Base-by-base conservation (phyloP, 2,113 vertebrate species). In the Silurus asotus region DNA sequence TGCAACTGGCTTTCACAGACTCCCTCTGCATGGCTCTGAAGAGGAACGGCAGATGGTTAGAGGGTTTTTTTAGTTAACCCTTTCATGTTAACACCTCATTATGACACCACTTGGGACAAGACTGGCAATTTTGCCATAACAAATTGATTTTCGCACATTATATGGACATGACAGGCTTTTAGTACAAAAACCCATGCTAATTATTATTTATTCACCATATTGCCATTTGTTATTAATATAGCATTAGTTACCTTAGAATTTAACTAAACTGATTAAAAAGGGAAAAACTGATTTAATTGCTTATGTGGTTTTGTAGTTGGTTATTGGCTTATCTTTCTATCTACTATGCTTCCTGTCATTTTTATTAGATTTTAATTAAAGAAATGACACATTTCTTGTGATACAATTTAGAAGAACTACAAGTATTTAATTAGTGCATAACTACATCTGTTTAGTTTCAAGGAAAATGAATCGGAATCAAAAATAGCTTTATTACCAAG, bases 31-130 rank as follows among this genome's bases (percentile, higher is more conserved):
- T 53, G 74, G 45, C 58, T 69, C 65, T 81, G 75, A 23, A n/a
- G 55, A 56, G 72, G 65, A 81, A 78, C 13, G 77, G 56, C 83
- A 86, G 76, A 87, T 87, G 69, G 81, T 79, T 62, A 69, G 76
- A 80, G 81, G 55, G 23, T 23, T 67, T 53, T 78, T 86, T 53
- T n/a, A 15, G 82, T 82, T 81, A 86, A 75, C 72, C 72, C 37
- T 88, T 86, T 67, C 17, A 59, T 59, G 15, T 59, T 59, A 11
- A 59, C 77, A 61, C 77, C 28, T 80, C 28, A 61, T 80, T 80
- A 80, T 64, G 45, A 78, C 25, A 65, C 62, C 67, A 64, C 78
- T 64, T 65, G 51, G 45, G 49, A 67, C 28, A 53, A 59, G 25
- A 61, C 5, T 84, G 55, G 75, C 28, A 61, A 61, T 61, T 84